These are phyloP conservation scores for Alaudala cheleensis DNA, from an alignment of 2,113 vertebrate genomes.

Conservation along the genomic window DNA sequence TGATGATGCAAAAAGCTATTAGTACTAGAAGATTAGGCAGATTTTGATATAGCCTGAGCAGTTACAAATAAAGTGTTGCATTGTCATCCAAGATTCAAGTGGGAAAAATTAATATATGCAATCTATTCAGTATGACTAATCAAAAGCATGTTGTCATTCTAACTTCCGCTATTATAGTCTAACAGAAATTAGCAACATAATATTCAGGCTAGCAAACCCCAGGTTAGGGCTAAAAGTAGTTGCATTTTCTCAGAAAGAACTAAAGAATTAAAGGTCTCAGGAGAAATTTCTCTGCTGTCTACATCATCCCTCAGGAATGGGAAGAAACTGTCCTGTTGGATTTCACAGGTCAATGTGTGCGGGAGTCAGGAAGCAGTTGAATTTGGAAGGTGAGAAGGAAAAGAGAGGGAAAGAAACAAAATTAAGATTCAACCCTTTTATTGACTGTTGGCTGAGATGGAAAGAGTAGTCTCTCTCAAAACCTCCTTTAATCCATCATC, in stretches of 20 bases:
- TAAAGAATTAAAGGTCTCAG: neutral
- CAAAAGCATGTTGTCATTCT: neutral
- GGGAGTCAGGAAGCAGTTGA: neutral
- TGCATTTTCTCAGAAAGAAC: neutral
- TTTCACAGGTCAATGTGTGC: neutral
- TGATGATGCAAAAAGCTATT: conserved; percentile 57
- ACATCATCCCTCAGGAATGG: neutral
- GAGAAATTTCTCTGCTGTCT: neutral
- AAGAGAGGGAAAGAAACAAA: neutral
- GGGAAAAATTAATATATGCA: neutral
- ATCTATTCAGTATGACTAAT: neutral
- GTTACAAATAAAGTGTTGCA: neutral
- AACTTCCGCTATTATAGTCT: neutral
- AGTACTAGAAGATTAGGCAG: conserved; percentile 26
- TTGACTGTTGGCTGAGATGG: neutral
- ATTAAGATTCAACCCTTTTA: neutral
- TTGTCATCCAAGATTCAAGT: conserved; percentile 27
- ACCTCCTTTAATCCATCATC: neutral
- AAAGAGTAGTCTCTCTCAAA: neutral
- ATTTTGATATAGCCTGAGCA: conserved; percentile 54
- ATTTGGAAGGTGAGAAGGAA: neutral
- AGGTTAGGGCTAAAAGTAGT: neutral
- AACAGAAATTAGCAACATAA: neutral
- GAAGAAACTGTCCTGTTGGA: neutral
- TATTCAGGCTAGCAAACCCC: neutral